phyloP scores from a whole-genome alignment of 1,140 invertebrate genomes.

The Danaus plexippus region DNA sequence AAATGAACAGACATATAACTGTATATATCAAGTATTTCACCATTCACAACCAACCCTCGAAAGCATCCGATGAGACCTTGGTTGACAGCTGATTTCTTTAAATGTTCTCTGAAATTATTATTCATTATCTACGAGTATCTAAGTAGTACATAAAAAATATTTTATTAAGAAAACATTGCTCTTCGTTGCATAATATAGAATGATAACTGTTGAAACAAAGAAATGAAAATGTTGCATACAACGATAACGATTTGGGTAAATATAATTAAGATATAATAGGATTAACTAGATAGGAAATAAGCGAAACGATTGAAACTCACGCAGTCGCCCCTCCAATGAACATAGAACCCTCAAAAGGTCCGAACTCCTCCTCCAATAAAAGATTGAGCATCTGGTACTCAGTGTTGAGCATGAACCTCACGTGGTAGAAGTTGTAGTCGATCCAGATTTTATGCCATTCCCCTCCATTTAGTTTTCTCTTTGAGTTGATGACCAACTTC shows the following conservation, averaged over 20 bases:
- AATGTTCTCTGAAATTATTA: constrained; percentile 76
- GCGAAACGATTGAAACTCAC: constrained; percentile 71
- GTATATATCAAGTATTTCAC: constrained; percentile 91
- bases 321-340: constrained; percentile 92
- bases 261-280: neutral
- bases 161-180: too few relatives aligned
- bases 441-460: constrained; percentile 98
- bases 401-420: constrained; percentile 93
- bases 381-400: constrained; percentile 90
- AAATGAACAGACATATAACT: constrained; percentile 94
- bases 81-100: constrained; percentile 84
- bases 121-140: neutral
- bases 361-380: constrained; percentile 88
- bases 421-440: constrained; percentile 93
- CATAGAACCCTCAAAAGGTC: constrained; percentile 92
- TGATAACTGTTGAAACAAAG: too few relatives aligned
- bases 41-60: constrained; percentile 91
- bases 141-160: too few relatives aligned
- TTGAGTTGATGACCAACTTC: constrained; percentile 85
- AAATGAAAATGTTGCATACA: too few relatives aligned
- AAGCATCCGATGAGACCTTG: constrained; percentile 95
- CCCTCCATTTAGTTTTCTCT: constrained; percentile 86
- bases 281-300: neutral
- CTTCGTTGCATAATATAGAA: too few relatives aligned
- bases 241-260: too few relatives aligned